Evolutionary conservation across 2,113 vertebrate species (phyloP).

Genomic region (Synodontis membranacea): DNA sequence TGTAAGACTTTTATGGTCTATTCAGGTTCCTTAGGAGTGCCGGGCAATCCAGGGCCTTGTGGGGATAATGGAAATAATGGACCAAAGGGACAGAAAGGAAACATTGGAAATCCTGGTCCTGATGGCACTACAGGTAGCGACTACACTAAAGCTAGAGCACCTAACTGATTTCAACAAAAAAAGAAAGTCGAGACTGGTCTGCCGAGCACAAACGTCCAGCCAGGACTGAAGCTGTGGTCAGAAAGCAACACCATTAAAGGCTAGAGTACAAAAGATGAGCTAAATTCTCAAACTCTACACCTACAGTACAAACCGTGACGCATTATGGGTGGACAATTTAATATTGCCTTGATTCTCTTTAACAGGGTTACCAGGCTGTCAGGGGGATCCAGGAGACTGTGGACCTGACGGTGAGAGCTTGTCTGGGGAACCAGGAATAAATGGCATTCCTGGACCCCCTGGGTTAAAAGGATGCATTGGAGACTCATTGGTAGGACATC

Average conservation of each 20-base stretch:
- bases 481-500: constrained; percentile 53
- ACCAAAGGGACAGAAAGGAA: constrained; percentile 66
- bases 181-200: background rate
- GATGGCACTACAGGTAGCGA: constrained; percentile 62
- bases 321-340: background rate
- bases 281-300: background rate
- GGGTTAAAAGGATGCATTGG: constrained; percentile 67
- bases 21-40: constrained; percentile 58
- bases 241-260: background rate
- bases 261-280: background rate
- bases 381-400: constrained; percentile 63
- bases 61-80: constrained; percentile 59
- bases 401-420: constrained; percentile 64
- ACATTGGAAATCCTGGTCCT: constrained; percentile 48
- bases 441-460: constrained; percentile 57
- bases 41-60: constrained; percentile 46
- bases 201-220: background rate
- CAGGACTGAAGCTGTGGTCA: background rate
- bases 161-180: background rate
- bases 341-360: background rate
- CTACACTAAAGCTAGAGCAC: background rate
- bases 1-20: background rate
- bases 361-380: constrained; percentile 60
- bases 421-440: constrained; percentile 60
- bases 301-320: background rate